These are phyloP conservation scores for Sinohyriopsis cumingii DNA, from an alignment of 2,888 invertebrate genomes.

Conservation along the genomic window DNA sequence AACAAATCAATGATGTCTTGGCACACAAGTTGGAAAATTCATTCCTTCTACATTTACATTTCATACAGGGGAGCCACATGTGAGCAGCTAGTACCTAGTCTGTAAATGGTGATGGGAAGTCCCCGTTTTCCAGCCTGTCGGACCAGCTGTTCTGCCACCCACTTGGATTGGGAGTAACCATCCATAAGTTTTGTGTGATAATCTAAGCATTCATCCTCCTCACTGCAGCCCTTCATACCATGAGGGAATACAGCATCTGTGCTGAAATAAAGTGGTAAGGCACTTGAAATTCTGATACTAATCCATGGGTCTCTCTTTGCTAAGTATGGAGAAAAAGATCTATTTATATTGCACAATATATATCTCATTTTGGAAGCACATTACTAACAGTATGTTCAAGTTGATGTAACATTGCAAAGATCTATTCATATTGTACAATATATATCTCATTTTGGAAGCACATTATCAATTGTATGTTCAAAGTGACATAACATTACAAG, in stretches of 20 bases:
- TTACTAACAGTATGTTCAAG: too few relatives aligned
- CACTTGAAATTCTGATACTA: not conserved
- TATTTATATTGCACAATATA: not conserved
- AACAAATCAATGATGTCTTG: too few relatives aligned
- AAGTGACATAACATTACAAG: too few relatives aligned
- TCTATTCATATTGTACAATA: not conserved
- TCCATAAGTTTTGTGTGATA: slow-evolving; percentile 61
- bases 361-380: too few relatives aligned
- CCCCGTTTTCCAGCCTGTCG: slow-evolving; percentile 66
- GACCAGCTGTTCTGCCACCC: slow-evolving; percentile 73
- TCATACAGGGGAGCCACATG: not conserved
- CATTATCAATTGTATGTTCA: too few relatives aligned
- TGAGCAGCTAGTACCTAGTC: slow-evolving; percentile 62
- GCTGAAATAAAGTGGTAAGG: slow-evolving; percentile 43
- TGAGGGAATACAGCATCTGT: slow-evolving; percentile 72
- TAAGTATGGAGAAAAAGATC: not conserved
- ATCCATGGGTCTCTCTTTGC: not conserved
- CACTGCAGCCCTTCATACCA: slow-evolving; percentile 62
- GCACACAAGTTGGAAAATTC: too few relatives aligned
- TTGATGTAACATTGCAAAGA: too few relatives aligned
- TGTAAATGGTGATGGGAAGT: slow-evolving; percentile 71
- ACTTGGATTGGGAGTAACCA: slow-evolving; percentile 73
- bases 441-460: too few relatives aligned
- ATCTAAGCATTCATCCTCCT: slow-evolving; percentile 59
- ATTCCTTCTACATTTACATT: too few relatives aligned